Conservation (phyloP, 2,113 vertebrate species). For the Tautogolabrus adspersus region DNA sequence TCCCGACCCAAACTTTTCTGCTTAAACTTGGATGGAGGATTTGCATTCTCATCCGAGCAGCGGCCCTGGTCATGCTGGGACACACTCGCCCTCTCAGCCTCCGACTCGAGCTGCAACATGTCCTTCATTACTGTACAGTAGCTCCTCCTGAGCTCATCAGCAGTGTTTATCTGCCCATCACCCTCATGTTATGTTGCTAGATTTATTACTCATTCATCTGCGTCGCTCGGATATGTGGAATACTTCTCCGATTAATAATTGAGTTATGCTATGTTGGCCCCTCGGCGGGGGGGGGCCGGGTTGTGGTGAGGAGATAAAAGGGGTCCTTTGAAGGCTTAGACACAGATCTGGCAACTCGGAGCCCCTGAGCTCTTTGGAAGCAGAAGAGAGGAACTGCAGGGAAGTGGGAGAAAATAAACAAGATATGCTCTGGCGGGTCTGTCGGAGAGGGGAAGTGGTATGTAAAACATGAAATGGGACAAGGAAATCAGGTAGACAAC, state of each 20-base stretch:
- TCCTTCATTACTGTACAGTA: conserved; percentile 51
- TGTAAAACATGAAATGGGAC: conserved; percentile 61
- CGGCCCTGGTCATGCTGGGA: conserved; percentile 19
- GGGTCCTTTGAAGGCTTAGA: conserved; percentile 78
- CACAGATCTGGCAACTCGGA: conserved; percentile 74
- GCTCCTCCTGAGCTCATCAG: conserved; percentile 60
- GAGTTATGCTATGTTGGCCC: conserved; percentile 70
- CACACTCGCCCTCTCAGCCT: neutral
- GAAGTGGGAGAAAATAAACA: conserved; percentile 75
- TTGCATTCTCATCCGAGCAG: neutral
- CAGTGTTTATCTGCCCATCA: conserved; percentile 63
- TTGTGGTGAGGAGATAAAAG: conserved; percentile 74
- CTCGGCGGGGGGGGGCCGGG: conserved; percentile 59
- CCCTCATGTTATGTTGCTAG: conserved; percentile 61
- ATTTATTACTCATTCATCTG: conserved; percentile 72
- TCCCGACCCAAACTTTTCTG: conserved; percentile 7
- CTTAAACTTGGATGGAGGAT: conserved; percentile 12
- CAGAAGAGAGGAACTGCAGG: conserved; percentile 81
- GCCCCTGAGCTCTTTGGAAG: conserved; percentile 81
- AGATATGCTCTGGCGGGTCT: conserved; percentile 64
- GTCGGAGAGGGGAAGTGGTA: conserved; percentile 55
- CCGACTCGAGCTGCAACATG: neutral
- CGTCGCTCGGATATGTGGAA: conserved; percentile 63
- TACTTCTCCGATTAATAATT: conserved; percentile 76
- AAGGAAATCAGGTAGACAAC: conserved; percentile 67